Evolutionary conservation across 1,140 invertebrate species (phyloP).

Genomic region (Epicauta chinensis): DNA sequence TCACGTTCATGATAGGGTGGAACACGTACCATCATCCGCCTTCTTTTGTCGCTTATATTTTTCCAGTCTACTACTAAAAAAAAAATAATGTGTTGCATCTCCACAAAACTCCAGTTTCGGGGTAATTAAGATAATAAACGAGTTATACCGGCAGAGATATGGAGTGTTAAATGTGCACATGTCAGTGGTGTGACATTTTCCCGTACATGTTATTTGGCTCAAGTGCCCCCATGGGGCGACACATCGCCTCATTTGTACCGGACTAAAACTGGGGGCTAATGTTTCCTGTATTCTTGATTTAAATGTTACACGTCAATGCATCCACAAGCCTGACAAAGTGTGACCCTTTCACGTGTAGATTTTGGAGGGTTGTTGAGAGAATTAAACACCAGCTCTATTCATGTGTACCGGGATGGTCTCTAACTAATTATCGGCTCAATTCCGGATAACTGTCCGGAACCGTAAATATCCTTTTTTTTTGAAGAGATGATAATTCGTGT

Average conservation of each 20-base stretch:
- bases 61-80: too few species aligned
- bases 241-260: constrained; percentile 1
- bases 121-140: constrained; percentile 24
- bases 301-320: constrained; percentile 23
- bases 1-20: too few species aligned
- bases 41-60: too few species aligned
- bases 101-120: constrained; percentile 1
- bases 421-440: too few species aligned
- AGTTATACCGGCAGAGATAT: constrained; percentile 17
- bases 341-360: neutral
- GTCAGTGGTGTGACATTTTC: constrained; percentile 22
- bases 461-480: too few species aligned
- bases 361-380: too few species aligned
- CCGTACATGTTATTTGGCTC: constrained; percentile 20
- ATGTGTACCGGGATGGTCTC: too few species aligned
- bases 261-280: neutral
- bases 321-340: constrained; percentile 1
- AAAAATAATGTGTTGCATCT: too few species aligned
- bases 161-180: constrained; percentile 24
- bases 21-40: too few species aligned
- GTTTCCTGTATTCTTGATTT: constrained; percentile 17
- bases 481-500: too few species aligned
- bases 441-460: too few species aligned
- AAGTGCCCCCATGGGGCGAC: constrained; percentile 13
- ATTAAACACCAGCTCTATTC: too few species aligned